A percentile compares a stretch with the other conserved stretches of the same genome.
Evolutionary conservation across 2,113 vertebrate species (phyloP).

Genomic region (Ammospiza caudacuta): DNA sequence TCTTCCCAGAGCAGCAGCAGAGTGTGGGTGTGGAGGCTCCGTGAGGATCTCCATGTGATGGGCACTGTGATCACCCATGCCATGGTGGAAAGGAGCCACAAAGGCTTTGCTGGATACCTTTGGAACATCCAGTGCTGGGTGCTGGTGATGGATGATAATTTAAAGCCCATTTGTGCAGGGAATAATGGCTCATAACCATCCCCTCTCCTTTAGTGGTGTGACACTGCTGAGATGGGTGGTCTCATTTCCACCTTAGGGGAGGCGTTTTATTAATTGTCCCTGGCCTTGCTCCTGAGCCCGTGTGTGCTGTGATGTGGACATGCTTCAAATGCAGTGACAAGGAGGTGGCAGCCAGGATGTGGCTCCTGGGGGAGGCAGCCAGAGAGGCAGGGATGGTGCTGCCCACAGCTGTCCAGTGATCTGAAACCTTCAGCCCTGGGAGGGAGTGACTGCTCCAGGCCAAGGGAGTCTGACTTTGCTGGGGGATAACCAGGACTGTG

Average conservation of each 20-base stretch:
- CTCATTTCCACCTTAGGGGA: background rate
- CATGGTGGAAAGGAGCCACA: background rate
- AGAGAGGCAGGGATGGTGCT: background rate
- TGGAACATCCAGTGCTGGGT: background rate
- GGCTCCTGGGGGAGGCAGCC: background rate
- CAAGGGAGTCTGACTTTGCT: background rate
- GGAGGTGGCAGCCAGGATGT: fast-evolving
- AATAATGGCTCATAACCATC: background rate
- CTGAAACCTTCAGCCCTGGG: background rate
- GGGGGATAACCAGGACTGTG: background rate
- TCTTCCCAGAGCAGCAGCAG: background rate
- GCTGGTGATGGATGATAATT: background rate
- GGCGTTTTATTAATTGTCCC: background rate
- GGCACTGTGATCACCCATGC: fast-evolving
- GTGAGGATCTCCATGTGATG: background rate
- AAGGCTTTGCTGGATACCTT: background rate
- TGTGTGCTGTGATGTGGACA: background rate
- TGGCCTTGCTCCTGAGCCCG: fast-evolving
- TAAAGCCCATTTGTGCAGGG: background rate
- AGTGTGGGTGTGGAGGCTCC: background rate
- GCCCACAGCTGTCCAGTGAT: background rate
- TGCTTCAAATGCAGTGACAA: background rate
- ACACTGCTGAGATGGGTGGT: background rate
- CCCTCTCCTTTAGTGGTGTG: background rate
- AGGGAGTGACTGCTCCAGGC: background rate